Percentiles rank a stretch among this genome's conserved stretches.
Conservation (phyloP, 2,888 invertebrate genomes). For the Clanis bilineata region DNA sequence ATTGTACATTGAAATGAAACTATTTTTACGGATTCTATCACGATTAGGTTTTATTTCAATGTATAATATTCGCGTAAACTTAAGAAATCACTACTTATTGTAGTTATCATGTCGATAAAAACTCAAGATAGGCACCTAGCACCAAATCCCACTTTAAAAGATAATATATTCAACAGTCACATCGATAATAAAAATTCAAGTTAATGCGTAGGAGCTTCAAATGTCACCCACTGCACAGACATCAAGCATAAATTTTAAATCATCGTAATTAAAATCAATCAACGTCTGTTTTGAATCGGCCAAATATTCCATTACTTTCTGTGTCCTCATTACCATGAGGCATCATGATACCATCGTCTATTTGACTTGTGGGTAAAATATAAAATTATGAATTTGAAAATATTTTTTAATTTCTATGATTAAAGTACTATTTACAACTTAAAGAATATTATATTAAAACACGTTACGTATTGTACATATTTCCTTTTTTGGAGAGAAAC, state of each 20-base stretch:
- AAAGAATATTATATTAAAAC: not conserved
- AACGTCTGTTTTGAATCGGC: not conserved
- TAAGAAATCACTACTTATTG: no score
- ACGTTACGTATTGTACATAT: not conserved
- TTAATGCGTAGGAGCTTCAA: not conserved
- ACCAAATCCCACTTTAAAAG: not conserved
- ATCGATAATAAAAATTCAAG: not conserved
- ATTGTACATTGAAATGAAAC: no score
- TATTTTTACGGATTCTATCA: no score
- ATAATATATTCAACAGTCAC: not conserved
- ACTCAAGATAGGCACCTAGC: no score
- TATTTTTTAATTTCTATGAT: no score
- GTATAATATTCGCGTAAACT: no score
- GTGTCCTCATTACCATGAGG: not conserved
- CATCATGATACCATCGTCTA: not conserved
- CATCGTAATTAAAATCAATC: slow-evolving; percentile 11
- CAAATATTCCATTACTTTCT: not conserved
- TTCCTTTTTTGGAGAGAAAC: not conserved
- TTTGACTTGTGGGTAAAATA: not conserved
- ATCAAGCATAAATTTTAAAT: not conserved
- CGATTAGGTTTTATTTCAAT: no score
- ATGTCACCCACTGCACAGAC: slow-evolving; percentile 2
- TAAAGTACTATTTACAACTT: not conserved
- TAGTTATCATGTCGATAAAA: no score
- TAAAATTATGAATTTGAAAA: no score